Conservation (phyloP, 2,113 vertebrate genomes). For the Macaca nemestrina region DNA sequence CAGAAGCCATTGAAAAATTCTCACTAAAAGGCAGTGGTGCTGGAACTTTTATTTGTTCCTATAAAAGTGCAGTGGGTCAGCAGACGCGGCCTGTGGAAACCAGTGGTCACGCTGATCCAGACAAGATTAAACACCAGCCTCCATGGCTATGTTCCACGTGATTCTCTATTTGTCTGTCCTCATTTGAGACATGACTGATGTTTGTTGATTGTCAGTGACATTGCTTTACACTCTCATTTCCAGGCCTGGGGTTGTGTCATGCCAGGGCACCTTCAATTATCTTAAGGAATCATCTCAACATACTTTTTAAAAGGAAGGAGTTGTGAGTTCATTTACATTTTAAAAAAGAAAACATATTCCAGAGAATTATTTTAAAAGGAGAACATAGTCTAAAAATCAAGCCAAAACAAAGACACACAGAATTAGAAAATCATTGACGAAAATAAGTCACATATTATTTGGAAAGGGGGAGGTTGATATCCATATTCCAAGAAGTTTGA, state of each 20-base stretch:
- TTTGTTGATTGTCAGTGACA: constrained; percentile 26
- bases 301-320: neutral
- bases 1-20: neutral
- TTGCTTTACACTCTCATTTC: constrained; percentile 30
- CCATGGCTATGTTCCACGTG: fast-evolving
- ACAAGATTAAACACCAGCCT: neutral
- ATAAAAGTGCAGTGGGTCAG: neutral
- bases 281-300: constrained; percentile 17
- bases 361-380: constrained; percentile 6
- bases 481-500: neutral
- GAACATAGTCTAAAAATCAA: neutral
- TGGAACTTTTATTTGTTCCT: neutral
- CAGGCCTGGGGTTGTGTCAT: constrained; percentile 34
- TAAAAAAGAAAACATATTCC: neutral
- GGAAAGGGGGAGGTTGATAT: neutral
- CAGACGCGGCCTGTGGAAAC: neutral
- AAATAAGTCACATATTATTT: neutral
- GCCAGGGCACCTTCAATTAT: constrained; percentile 33
- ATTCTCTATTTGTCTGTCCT: constrained; percentile 47
- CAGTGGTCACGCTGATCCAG: neutral
- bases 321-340: neutral
- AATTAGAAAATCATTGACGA: neutral
- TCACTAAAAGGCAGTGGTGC: neutral
- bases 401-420: neutral
- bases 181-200: constrained; percentile 34